Evolutionary conservation across 2,113 vertebrate genomes (phyloP).

Genomic region (Thryonomys swinderianus): DNA sequence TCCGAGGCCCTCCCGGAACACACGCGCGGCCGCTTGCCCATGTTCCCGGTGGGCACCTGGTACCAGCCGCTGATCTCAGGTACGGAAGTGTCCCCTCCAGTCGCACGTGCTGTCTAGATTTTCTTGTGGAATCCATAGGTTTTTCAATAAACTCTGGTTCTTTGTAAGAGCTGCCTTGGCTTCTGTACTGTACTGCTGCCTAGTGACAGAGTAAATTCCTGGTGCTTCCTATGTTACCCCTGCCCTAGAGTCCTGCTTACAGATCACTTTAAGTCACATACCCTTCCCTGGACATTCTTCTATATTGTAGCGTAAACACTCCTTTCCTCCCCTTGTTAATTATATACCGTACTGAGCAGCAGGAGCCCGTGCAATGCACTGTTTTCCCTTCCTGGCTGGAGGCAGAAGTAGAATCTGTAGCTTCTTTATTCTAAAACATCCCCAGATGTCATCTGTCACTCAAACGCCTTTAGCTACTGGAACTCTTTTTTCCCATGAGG

Average conservation of each 20-base stretch:
- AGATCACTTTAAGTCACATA: slow-evolving; percentile 62
- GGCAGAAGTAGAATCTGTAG: slow-evolving; percentile 49
- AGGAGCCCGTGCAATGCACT: slow-evolving; percentile 4
- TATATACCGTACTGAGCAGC: slow-evolving; percentile 1
- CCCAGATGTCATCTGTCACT: slow-evolving; percentile 76
- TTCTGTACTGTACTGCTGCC: not conserved
- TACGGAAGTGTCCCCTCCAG: not conserved
- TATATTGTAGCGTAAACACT: not conserved
- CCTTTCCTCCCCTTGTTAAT: not conserved
- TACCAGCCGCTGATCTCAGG: not conserved
- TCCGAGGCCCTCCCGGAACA: not conserved
- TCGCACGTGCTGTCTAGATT: not conserved
- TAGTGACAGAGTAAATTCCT: not conserved
- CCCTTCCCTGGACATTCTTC: not conserved
- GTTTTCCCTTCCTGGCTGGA: slow-evolving; percentile 53
- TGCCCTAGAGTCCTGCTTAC: not conserved
- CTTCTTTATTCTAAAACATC: slow-evolving; percentile 70
- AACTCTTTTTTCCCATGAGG: slow-evolving; percentile 64
- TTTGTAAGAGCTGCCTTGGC: not conserved
- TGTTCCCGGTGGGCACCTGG: accelerated
- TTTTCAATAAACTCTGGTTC: not conserved
- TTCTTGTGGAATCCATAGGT: not conserved
- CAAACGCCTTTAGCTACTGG: slow-evolving; percentile 63
- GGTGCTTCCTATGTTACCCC: no score
- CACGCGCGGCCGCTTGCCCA: not conserved